A percentile compares a stretch with the other conserved stretches of the same genome.
Evolutionary conservation across 2,113 vertebrate species (phyloP).

Genomic region (Lipotes vexillifer): DNA sequence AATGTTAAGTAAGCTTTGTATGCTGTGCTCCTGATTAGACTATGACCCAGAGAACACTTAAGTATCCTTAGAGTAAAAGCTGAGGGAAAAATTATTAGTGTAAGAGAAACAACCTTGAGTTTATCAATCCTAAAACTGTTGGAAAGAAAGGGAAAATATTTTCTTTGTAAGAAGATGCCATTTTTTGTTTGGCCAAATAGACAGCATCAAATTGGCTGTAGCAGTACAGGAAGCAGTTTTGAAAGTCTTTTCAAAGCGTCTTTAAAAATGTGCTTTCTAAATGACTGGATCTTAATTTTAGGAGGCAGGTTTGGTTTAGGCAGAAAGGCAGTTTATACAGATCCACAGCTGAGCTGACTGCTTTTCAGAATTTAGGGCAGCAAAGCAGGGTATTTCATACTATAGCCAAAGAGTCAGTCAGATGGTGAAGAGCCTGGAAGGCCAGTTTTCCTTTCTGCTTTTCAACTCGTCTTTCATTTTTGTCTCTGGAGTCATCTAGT

Average conservation of each 20-base stretch:
- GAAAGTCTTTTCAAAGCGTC: slow-evolving; percentile 30
- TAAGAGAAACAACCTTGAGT: slow-evolving; percentile 17
- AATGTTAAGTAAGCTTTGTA: not conserved
- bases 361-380: slow-evolving; percentile 30
- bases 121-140: slow-evolving; percentile 29
- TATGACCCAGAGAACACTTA: not conserved
- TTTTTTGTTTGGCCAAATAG: not conserved
- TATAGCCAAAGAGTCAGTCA: not conserved
- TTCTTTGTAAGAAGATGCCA: slow-evolving; percentile 13
- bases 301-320: not conserved
- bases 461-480: slow-evolving; percentile 48
- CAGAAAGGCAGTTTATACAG: not conserved
- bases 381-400: slow-evolving; percentile 7
- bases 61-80: slow-evolving; percentile 9
- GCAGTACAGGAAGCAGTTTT: slow-evolving; percentile 24
- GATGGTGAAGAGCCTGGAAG: not conserved
- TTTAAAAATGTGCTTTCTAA: slow-evolving; percentile 56
- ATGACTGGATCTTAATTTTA: slow-evolving; percentile 20
- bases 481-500: not conserved
- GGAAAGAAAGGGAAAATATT: slow-evolving; percentile 12
- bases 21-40: not conserved
- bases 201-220: slow-evolving; percentile 20
- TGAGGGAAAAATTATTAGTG: not conserved
- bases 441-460: slow-evolving; percentile 35
- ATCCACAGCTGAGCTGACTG: not conserved